Evolutionary conservation across 2,113 vertebrate species (phyloP), one percentile per base, ranked within the genome.

Genomic region (Anas platyrhynchos): DNA sequence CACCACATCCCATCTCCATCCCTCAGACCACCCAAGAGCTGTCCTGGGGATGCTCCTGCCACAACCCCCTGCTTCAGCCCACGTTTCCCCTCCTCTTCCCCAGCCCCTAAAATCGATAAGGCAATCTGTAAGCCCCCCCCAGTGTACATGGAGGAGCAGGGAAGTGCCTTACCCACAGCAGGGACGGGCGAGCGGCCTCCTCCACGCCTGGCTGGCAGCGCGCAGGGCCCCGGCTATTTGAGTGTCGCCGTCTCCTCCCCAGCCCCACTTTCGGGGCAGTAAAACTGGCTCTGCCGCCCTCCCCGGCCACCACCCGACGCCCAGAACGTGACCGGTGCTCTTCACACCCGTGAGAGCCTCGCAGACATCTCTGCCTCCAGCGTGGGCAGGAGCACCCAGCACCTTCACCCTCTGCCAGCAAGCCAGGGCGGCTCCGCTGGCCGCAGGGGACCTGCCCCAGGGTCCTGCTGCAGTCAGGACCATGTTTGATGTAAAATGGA

Each of bases 11-110:
- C 0, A 1, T 8, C 22, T 26, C 54, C 26, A 44, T 61, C 43
- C 43, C 74, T 67, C 65, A 44, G 29, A 43, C 4, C 1, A 1
- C 46, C 11, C 0, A 2, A 0, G 0, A 82, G 31, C 34, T 3
- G 0, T 15, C 43, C 36, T 20, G 50, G 23, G 62, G 71, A 65
- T 87, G 82, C 34, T 68, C 78, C 67, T 56, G 32, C 41, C 52
- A 52, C 26, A 41, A 41, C 50, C 38, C 36, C 54, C 46, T 48
- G 31, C 46, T 56, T 43, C 77, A n/a, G 27, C 36, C 75, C 48
- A 12, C 65, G 25, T 27, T 44, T 58, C 63, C 4, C 4, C 36
- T 77, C 48, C 69, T 29, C 62, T 52, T 69, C 12, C 54, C 68
- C 63, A 62, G 46, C 62, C 72, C 38, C 2, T 17, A 7, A 46